Conservation (phyloP, 2,797 vertebrate genomes). For the Pygocentrus nattereri region DNA sequence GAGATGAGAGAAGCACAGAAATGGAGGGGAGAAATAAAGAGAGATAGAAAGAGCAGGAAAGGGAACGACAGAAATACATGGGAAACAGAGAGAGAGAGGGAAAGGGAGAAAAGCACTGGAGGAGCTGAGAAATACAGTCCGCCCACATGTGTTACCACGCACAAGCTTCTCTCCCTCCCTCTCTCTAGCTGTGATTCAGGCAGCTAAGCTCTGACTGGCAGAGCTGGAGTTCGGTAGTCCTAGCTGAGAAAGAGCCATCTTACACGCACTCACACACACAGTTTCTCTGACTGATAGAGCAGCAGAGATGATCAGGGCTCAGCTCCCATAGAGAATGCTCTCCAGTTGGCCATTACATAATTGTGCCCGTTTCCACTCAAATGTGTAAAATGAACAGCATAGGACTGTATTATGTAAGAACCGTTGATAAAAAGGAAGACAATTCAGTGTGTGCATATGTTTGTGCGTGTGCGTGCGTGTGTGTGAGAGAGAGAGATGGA, state of each 20-base stretch:
- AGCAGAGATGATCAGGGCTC: slow-evolving; percentile 22
- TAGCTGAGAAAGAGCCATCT: slow-evolving; percentile 14
- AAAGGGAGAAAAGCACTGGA: slow-evolving; percentile 28
- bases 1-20: slow-evolving; percentile 26
- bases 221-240: slow-evolving; percentile 28
- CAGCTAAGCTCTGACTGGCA: slow-evolving; percentile 48
- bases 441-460: slow-evolving; percentile 14
- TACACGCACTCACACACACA: slow-evolving; percentile 1
- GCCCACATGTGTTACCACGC: slow-evolving; percentile 54
- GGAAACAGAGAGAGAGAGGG: slow-evolving; percentile 40
- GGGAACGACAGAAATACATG: slow-evolving; percentile 34
- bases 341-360: slow-evolving; percentile 50
- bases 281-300: slow-evolving; percentile 8
- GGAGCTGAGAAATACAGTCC: slow-evolving; percentile 54
- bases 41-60: slow-evolving; percentile 6
- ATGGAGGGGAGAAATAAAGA: slow-evolving; percentile 7
- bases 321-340: slow-evolving; percentile 25
- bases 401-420: slow-evolving; percentile 50
- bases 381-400: slow-evolving; percentile 32
- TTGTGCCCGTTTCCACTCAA: slow-evolving; percentile 7
- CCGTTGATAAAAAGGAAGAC: slow-evolving; percentile 20
- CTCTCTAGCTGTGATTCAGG: slow-evolving; percentile 16
- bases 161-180: slow-evolving; percentile 29
- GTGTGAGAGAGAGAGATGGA: too few relatives aligned
- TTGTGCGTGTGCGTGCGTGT: neutral